Conservation (phyloP, 1,140 invertebrate species). For the Pogonomyrmex barbatus region DNA sequence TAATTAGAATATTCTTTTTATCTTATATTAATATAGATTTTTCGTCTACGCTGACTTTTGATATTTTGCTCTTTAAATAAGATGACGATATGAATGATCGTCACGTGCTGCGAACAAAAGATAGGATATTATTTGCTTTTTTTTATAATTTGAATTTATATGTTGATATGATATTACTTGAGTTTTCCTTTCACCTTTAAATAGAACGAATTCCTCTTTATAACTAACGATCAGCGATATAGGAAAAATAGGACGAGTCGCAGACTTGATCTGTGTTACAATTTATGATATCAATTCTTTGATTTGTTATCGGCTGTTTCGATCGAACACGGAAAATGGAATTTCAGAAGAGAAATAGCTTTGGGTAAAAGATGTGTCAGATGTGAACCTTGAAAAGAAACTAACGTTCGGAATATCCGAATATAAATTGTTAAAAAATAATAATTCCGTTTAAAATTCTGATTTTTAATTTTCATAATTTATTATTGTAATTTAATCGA, state of each 20-base stretch:
- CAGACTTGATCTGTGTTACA: constrained; percentile 78
- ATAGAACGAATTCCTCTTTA: constrained; percentile 29
- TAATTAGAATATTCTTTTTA: neutral
- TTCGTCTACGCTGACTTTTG: neutral
- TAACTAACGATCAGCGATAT: neutral
- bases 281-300: constrained; percentile 70
- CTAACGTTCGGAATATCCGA: neutral
- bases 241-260: constrained; percentile 50
- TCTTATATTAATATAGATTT: neutral
- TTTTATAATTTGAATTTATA: neutral
- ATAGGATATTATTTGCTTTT: constrained; percentile 22
- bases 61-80: constrained; percentile 16
- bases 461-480: neutral
- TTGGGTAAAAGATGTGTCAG: neutral
- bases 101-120: neutral
- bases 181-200: neutral
- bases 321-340: constrained; percentile 36
- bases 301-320: constrained; percentile 31
- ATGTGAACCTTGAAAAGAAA: neutral
- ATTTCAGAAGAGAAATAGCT: constrained; percentile 36
- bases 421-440: neutral
- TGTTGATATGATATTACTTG: neutral
- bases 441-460: neutral
- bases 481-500: neutral
- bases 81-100: neutral